These are phyloP conservation scores for Notospermus geniculatus DNA, from an alignment of 1,140 invertebrate species.

Conservation along the genomic window DNA sequence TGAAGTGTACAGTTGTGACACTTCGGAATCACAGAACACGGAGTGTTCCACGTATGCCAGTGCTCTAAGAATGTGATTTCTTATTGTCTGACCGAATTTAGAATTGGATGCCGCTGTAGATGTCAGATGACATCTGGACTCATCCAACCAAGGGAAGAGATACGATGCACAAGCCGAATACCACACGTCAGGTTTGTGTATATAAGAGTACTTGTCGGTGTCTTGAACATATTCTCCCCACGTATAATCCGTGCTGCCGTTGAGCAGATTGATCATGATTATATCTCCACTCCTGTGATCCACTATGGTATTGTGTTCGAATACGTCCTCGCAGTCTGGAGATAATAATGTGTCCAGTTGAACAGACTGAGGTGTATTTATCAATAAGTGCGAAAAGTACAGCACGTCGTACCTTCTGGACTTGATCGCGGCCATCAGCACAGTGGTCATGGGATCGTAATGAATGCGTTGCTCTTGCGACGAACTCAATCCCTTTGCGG, in stretches of 20 bases:
- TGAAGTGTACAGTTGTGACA: neutral
- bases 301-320: neutral
- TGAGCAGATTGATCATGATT: neutral
- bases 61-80: neutral
- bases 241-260: neutral
- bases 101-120: neutral
- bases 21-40: neutral
- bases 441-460: neutral
- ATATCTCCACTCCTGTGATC: neutral
- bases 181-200: neutral
- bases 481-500: neutral
- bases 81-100: neutral
- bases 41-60: neutral
- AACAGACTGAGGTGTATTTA: neutral
- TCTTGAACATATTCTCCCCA: neutral
- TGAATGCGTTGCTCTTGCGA: neutral
- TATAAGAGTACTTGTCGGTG: neutral
- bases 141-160: neutral
- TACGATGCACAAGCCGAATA: neutral
- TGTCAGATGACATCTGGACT: neutral
- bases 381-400: neutral
- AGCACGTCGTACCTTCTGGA: neutral
- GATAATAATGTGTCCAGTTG: neutral
- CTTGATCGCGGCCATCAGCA: neutral
- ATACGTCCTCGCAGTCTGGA: neutral